A percentile compares a stretch with the other conserved stretches of the same genome.
Evolutionary conservation across 2,113 vertebrate genomes (phyloP).

Genomic region (Datnioides undecimradiatus): DNA sequence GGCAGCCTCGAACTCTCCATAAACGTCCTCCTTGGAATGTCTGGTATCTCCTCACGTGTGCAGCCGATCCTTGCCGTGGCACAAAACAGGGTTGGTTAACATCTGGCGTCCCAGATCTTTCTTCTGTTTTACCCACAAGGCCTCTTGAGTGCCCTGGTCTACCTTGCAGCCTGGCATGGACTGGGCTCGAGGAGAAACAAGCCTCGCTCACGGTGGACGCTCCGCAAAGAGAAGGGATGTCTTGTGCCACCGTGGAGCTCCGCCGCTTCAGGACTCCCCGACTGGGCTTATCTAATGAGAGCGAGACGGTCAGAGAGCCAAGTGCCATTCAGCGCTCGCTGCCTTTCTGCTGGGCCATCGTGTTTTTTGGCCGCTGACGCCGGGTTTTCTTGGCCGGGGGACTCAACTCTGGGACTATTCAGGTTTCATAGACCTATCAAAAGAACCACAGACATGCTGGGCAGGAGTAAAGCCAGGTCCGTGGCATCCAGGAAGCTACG

Average conservation of each 20-base stretch:
- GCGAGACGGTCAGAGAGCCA: conserved; percentile 48
- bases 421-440: conserved; percentile 78
- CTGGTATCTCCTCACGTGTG: conserved; percentile 42
- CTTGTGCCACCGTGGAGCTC: conserved; percentile 16
- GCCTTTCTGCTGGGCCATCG: conserved; percentile 48
- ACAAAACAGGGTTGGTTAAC: conserved; percentile 28
- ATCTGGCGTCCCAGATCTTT: conserved; percentile 18
- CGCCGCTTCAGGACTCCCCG: conserved; percentile 45
- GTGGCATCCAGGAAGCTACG: conserved; percentile 44
- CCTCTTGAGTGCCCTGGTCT: conserved; percentile 11
- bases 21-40: conserved; percentile 47
- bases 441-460: conserved; percentile 66
- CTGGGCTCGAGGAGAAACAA: conserved; percentile 5
- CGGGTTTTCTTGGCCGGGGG: conserved; percentile 64
- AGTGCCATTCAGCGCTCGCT: conserved; percentile 52
- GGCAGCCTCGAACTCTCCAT: conserved; percentile 23
- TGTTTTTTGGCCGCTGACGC: conserved; percentile 65
- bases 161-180: conserved; percentile 35
- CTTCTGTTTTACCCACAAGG: conserved; percentile 31
- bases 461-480: conserved; percentile 46
- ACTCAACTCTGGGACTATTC: conserved; percentile 69
- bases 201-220: conserved; percentile 14
- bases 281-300: conserved; percentile 69
- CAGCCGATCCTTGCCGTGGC: not conserved
- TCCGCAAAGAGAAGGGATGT: conserved; percentile 42